A percentile compares a stretch with the other conserved stretches of the same genome.
phyloP scores from a whole-genome alignment of 2,113 vertebrate genomes.

The Cettia cetti region DNA sequence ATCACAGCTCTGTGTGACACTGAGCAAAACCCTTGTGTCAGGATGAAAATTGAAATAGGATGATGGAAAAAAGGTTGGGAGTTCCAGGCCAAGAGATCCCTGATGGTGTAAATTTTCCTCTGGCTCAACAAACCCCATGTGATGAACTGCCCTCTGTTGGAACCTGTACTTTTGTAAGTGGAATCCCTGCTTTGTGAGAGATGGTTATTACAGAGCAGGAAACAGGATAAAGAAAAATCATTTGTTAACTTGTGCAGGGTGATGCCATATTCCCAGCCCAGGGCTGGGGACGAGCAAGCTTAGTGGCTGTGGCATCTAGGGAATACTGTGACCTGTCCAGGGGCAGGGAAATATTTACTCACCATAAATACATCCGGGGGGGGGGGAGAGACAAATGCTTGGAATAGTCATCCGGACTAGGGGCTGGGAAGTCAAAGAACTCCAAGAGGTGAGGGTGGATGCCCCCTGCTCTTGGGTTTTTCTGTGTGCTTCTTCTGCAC shows the following conservation, averaged over 20 bases:
- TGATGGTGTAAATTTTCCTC: neutral
- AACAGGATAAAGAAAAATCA: neutral
- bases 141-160: neutral
- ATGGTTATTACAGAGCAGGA: neutral
- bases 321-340: neutral
- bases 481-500: neutral
- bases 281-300: neutral
- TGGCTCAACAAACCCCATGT: neutral
- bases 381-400: neutral
- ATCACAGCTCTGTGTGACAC: neutral
- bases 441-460: neutral
- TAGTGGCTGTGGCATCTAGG: neutral
- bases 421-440: neutral
- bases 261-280: neutral
- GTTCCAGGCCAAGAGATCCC: neutral
- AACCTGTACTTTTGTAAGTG: neutral
- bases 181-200: neutral
- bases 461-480: neutral
- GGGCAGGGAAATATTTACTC: neutral
- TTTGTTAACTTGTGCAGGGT: neutral
- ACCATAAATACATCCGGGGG: neutral
- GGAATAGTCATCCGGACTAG: neutral
- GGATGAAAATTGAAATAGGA: neutral
- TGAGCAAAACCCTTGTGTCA: neutral
- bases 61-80: neutral